Conservation (phyloP, 2,888 invertebrate species). For the Chirona hameri region DNA sequence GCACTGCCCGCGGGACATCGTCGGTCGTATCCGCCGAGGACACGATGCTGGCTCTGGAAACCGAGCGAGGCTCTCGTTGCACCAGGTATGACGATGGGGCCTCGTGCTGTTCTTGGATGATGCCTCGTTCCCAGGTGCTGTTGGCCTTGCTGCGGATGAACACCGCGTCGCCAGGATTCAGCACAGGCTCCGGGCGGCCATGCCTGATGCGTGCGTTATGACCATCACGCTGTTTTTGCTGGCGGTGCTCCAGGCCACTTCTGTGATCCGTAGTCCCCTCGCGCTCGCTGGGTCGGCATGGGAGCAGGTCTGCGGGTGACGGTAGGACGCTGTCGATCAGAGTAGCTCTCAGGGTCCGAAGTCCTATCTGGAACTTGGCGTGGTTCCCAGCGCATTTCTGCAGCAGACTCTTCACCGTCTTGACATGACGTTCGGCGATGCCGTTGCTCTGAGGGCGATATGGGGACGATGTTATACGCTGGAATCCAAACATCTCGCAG, state of each 20-base stretch:
- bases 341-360: neutral
- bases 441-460: conserved; percentile 5
- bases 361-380: neutral
- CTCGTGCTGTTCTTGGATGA: neutral
- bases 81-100: neutral
- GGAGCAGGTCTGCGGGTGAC: neutral
- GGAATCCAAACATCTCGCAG: neutral
- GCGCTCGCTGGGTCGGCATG: neutral
- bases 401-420: neutral
- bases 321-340: neutral
- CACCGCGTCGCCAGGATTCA: neutral
- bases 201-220: neutral
- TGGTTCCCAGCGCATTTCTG: neutral
- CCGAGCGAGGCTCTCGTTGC: neutral
- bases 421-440: neutral
- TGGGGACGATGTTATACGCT: neutral
- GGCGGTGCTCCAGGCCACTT: neutral
- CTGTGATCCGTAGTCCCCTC: neutral
- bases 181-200: neutral
- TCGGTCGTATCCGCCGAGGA: neutral
- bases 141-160: neutral
- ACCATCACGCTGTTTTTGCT: neutral
- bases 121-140: neutral
- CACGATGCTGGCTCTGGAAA: neutral
- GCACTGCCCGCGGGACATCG: neutral